Evolutionary conservation across 2,797 vertebrate species (phyloP).

Genomic region (Catamblyrhynchus diadema): DNA sequence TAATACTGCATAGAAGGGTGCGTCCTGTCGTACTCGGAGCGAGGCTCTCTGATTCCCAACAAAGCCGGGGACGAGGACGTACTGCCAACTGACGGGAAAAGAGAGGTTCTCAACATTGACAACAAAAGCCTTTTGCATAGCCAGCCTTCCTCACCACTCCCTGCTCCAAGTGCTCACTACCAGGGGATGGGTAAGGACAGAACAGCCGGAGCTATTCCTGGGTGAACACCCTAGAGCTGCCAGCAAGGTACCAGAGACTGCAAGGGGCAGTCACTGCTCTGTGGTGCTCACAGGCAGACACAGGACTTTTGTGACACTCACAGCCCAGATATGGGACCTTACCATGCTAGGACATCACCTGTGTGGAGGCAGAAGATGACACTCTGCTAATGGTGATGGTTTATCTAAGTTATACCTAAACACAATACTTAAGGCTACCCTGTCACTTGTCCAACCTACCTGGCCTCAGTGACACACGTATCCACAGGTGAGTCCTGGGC

Average conservation of each 20-base stretch:
- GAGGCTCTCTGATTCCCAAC: conserved; percentile 91
- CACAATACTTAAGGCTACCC: neutral
- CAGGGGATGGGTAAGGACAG: neutral
- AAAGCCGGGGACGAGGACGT: conserved; percentile 93
- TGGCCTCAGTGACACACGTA: neutral
- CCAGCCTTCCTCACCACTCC: neutral
- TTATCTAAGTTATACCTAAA: neutral
- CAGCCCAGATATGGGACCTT: neutral
- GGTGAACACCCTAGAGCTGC: neutral
- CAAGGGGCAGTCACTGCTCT: neutral
- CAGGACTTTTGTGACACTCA: neutral
- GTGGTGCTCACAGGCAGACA: neutral
- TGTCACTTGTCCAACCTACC: neutral
- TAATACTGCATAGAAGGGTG: conserved; percentile 97
- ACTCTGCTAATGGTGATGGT: neutral
- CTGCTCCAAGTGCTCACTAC: neutral
- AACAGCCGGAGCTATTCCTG: fast-evolving
- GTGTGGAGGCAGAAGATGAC: neutral
- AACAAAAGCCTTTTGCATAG: neutral
- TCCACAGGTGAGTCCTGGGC: neutral
- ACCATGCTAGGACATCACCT: neutral
- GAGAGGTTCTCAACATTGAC: neutral
- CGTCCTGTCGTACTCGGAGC: conserved; percentile 89
- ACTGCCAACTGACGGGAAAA: conserved; percentile 84
- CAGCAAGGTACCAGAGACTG: neutral